A percentile compares a stretch with the other conserved stretches of the same genome.
Evolutionary conservation across 2,888 invertebrate genomes (phyloP).

Genomic region (Ecliptopera silaceata): DNA sequence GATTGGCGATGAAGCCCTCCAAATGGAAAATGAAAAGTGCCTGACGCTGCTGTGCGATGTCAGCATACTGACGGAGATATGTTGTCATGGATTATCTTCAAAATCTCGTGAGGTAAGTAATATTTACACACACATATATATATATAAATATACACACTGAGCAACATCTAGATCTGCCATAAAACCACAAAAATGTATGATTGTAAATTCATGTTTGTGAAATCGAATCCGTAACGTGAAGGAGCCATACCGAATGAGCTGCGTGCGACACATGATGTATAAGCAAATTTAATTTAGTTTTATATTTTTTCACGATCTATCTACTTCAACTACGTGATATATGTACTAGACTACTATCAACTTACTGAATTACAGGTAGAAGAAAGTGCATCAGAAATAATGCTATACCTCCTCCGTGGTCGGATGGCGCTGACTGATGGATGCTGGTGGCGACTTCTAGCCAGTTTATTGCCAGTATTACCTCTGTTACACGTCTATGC

Average conservation of each 20-base stretch:
- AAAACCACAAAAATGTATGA: no score
- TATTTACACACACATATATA: no score
- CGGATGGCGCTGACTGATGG: constrained; percentile 83
- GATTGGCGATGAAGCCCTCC: constrained; percentile 74
- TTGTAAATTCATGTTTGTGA: no score
- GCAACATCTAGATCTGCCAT: no score
- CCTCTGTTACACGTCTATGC: constrained; percentile 85
- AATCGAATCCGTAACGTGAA: no score
- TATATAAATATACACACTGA: no score
- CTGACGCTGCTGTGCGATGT: constrained; percentile 82
- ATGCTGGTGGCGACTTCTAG: constrained; percentile 84
- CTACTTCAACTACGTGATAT: no score
- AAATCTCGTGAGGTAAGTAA: constrained; percentile 53
- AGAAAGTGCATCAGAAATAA: constrained; percentile 82
- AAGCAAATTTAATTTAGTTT: no score
- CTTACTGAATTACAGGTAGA: constrained; percentile 72
- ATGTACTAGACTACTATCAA: no score
- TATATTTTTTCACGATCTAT: no score
- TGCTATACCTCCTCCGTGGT: constrained; percentile 85
- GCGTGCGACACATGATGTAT: no score
- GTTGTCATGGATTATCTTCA: constrained; percentile 83
- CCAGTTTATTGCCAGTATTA: constrained; percentile 82
- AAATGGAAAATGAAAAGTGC: constrained; percentile 70
- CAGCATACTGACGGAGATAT: constrained; percentile 84
- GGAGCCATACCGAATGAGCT: no score